Evolutionary conservation across 2,797 vertebrate species (phyloP).

Genomic region (Picus viridis): DNA sequence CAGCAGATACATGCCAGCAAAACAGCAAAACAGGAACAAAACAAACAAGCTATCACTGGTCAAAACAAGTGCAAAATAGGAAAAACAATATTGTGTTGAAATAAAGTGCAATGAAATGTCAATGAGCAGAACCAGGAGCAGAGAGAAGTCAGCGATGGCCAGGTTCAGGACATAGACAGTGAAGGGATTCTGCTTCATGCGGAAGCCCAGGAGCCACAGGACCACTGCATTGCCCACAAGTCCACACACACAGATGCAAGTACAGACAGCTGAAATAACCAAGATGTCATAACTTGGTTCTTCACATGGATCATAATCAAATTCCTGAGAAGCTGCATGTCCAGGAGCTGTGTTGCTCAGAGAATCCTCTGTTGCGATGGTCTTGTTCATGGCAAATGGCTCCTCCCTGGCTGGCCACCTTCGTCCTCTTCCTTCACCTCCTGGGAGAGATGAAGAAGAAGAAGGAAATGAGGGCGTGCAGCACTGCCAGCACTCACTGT

Average conservation of each 20-base stretch:
- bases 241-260: slow-evolving; percentile 22
- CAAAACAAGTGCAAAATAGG: too few species aligned
- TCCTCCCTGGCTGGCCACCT: fast-evolving
- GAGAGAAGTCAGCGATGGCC: slow-evolving; percentile 44
- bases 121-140: slow-evolving; percentile 19
- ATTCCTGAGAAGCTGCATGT: fast-evolving
- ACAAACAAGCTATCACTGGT: too few species aligned
- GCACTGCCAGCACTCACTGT: fast-evolving
- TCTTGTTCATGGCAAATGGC: background rate
- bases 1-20: slow-evolving; percentile 65
- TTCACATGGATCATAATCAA: fast-evolving
- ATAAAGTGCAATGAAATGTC: too few species aligned
- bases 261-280: background rate
- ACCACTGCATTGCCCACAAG: slow-evolving; percentile 62
- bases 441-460: background rate
- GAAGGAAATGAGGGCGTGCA: background rate
- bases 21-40: background rate
- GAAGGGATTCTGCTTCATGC: slow-evolving; percentile 48
- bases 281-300: fast-evolving
- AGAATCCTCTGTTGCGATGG: background rate
- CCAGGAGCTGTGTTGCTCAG: fast-evolving
- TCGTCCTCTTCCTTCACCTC: background rate
- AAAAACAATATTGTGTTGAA: too few species aligned
- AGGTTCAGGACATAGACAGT: slow-evolving; percentile 68
- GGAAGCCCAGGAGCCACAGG: slow-evolving; percentile 73